phyloP scores from a whole-genome alignment of 1,140 invertebrate genomes.

The Musca domestica region DNA sequence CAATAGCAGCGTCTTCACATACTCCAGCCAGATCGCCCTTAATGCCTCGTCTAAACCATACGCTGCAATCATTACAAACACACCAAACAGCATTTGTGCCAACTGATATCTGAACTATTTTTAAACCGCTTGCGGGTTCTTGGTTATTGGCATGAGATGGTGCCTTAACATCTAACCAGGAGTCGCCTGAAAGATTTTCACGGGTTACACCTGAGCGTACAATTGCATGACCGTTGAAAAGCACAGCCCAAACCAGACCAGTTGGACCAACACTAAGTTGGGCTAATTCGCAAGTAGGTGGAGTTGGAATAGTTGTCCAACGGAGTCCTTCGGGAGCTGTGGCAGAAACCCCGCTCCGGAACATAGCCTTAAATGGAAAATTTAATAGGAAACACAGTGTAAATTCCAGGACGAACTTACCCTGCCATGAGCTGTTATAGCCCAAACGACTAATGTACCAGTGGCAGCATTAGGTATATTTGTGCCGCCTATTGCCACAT shows the following conservation, averaged over 20 bases:
- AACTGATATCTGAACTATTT: conserved; percentile 75
- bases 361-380: conserved; percentile 67
- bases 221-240: conserved; percentile 76
- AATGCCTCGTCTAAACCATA: conserved; percentile 89
- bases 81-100: conserved; percentile 86
- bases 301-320: conserved; percentile 76
- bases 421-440: conserved; percentile 83
- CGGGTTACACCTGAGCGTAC: conserved; percentile 75
- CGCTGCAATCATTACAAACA: conserved; percentile 75
- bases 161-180: conserved; percentile 78
- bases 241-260: conserved; percentile 80
- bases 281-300: conserved; percentile 73
- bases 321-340: conserved; percentile 79
- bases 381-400: no score
- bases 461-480: conserved; percentile 71
- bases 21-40: conserved; percentile 67
- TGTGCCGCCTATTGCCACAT: conserved; percentile 81
- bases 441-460: conserved; percentile 81
- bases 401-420: conserved; percentile 55
- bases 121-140: conserved; percentile 56
- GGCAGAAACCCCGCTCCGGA: conserved; percentile 73
- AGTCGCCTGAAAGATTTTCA: conserved; percentile 70
- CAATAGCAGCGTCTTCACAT: conserved; percentile 70
- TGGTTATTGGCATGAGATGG: conserved; percentile 55
- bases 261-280: conserved; percentile 80